Conservation (phyloP, 2,797 vertebrate genomes). For the Botia almorhae region DNA sequence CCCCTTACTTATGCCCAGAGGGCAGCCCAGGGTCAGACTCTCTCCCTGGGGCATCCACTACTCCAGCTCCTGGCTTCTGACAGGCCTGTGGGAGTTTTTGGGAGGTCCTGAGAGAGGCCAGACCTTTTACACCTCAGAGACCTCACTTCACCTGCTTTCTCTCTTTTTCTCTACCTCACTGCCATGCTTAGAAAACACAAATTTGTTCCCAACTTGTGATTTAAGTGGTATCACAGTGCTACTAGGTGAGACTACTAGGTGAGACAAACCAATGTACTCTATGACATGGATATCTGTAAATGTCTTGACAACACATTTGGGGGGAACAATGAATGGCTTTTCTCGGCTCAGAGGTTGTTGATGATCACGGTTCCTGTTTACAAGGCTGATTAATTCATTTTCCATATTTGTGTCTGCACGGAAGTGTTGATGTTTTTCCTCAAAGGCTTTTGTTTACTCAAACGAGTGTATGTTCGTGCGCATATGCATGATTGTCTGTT, state of each 20-base stretch:
- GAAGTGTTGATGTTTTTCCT: constrained; percentile 28
- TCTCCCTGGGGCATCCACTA: constrained; percentile 46
- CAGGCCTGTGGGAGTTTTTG: constrained; percentile 35
- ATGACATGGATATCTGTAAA: background rate
- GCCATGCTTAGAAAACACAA: background rate
- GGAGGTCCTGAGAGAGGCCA: constrained; percentile 62
- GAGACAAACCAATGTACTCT: background rate
- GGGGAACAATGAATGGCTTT: background rate
- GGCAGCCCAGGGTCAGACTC: constrained; percentile 44
- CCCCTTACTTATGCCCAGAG: background rate
- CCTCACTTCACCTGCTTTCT: constrained; percentile 42
- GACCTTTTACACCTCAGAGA: constrained; percentile 37
- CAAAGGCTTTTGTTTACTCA: constrained; percentile 4
- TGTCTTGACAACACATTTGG: background rate
- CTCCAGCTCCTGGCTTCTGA: constrained; percentile 47
- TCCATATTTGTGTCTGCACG: background rate
- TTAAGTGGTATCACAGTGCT: background rate
- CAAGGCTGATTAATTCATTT: background rate
- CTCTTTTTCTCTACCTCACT: background rate
- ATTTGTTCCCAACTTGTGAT: background rate
- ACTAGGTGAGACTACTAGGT: background rate
- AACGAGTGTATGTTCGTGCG: background rate
- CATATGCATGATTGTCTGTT: background rate
- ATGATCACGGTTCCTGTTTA: constrained; percentile 4
- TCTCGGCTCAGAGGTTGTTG: background rate